Conservation (phyloP, 2,888 invertebrate genomes). For the Agrenia bidenticulata region DNA sequence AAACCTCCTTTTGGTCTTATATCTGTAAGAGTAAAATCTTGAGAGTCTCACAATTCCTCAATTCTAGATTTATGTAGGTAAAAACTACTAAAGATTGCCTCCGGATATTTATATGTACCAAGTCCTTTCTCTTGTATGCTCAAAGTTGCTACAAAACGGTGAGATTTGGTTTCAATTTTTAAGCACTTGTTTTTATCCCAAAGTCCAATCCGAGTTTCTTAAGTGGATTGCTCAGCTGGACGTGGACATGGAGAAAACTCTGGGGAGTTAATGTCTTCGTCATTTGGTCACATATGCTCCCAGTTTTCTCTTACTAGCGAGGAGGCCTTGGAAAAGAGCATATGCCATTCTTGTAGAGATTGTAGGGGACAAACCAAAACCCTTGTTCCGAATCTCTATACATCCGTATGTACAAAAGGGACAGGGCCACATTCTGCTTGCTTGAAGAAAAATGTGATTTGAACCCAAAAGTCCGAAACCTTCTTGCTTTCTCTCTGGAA, state of each 20-base stretch:
- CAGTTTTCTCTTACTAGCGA: not conserved
- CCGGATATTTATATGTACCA: not conserved
- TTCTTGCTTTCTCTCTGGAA: not conserved
- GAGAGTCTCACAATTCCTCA: too few relatives aligned
- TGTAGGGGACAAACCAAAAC: not conserved
- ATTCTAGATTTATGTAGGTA: not conserved
- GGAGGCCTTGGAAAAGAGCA: not conserved
- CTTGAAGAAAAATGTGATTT: conserved; percentile 23
- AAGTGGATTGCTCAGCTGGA: conserved; percentile 23
- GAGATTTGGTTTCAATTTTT: conserved; percentile 1
- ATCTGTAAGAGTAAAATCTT: not conserved
- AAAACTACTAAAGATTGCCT: not conserved
- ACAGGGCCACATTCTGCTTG: not conserved
- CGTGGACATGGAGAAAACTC: conserved; percentile 15
- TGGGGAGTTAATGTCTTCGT: conserved; percentile 21
- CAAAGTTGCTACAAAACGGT: not conserved
- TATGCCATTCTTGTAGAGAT: not conserved
- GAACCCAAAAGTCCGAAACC: conserved; percentile 5
- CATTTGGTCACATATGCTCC: conserved; percentile 28
- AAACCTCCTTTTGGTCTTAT: not conserved
- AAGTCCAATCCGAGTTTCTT: not conserved
- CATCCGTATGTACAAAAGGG: not conserved
- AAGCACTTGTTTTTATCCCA: conserved; percentile 1
- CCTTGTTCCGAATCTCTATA: not conserved
- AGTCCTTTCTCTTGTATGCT: not conserved